A percentile compares a stretch with the other conserved stretches of the same genome.
Conservation (phyloP, 2,113 vertebrate species). For the Excalfactoria chinensis region DNA sequence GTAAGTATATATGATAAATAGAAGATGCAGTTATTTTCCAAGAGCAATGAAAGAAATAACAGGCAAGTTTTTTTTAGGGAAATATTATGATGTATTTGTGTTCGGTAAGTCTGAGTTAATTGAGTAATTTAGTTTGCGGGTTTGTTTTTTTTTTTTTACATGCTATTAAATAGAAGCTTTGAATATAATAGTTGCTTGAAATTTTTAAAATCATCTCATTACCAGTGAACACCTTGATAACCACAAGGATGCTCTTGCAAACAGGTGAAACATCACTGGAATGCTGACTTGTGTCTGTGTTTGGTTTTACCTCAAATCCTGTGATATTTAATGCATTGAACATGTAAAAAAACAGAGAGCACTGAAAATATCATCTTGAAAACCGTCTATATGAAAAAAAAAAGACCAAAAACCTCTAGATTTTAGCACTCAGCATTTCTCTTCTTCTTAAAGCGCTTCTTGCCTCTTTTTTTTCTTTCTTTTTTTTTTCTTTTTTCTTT, state of each 20-base stretch:
- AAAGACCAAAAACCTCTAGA: rapidly evolving
- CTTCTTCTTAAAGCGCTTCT: neutral
- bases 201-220: neutral
- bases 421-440: neutral
- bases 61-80: neutral
- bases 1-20: neutral
- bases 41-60: neutral
- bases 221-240: neutral
- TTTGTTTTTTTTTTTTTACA: too few species aligned
- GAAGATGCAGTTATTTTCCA: neutral
- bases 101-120: neutral
- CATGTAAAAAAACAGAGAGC: neutral
- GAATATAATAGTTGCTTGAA: neutral
- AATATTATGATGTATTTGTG: neutral
- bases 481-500: too few species aligned
- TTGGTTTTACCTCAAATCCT: neutral
- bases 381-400: neutral
- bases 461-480: neutral
- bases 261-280: neutral
- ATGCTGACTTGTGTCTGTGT: neutral
- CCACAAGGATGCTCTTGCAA: neutral
- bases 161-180: neutral
- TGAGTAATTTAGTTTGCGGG: neutral
- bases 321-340: neutral
- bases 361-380: neutral